These are phyloP conservation scores for Lepas anatifera DNA, from an alignment of 2,888 invertebrate species.

Conservation along the genomic window DNA sequence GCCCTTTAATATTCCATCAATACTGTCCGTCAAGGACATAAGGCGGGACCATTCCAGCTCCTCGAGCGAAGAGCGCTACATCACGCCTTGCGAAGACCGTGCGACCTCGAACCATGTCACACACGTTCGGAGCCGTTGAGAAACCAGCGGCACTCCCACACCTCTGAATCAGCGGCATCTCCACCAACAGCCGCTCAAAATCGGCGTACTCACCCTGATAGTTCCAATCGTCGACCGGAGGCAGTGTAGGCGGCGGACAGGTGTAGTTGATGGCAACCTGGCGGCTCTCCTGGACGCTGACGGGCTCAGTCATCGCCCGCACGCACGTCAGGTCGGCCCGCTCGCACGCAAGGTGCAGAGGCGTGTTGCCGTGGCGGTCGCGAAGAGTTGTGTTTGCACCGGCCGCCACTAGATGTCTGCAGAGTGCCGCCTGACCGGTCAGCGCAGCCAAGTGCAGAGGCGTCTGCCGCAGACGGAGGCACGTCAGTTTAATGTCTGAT, in stretches of 20 bases:
- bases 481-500: background rate
- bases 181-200: too few species aligned
- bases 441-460: conserved; percentile 74
- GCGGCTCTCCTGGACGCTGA: conserved; percentile 30
- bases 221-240: background rate
- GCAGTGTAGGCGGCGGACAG: background rate
- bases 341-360: conserved; percentile 69
- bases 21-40: too few species aligned
- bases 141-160: too few species aligned
- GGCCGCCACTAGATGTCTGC: conserved; percentile 61
- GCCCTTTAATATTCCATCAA: too few species aligned
- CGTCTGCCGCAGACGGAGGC: conserved; percentile 44
- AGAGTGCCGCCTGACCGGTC: conserved; percentile 57
- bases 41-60: too few species aligned
- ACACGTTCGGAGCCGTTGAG: too few species aligned
- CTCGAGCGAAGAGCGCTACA: too few species aligned
- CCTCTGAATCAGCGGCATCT: too few species aligned
- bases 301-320: conserved; percentile 50
- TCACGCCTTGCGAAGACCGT: too few species aligned
- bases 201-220: conserved; percentile 3
- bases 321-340: conserved; percentile 56
- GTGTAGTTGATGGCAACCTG: background rate
- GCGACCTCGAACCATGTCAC: too few species aligned
- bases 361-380: conserved; percentile 68
- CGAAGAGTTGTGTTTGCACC: conserved; percentile 54